Evolutionary conservation across 2,888 invertebrate genomes (phyloP).

Genomic region (Phortica magna): DNA sequence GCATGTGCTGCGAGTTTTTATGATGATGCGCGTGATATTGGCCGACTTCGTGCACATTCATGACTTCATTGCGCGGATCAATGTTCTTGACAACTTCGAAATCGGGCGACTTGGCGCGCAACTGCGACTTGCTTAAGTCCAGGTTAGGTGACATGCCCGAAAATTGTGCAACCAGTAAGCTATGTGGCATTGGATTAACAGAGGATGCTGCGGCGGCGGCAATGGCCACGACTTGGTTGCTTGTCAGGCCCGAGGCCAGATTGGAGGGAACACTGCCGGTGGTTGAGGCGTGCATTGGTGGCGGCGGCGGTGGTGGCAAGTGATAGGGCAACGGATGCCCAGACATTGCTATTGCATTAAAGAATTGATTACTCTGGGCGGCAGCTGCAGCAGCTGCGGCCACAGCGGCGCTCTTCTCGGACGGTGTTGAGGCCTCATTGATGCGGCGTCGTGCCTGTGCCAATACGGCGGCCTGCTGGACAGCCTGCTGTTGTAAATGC

Average conservation of each 20-base stretch:
- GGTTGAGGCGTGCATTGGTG: conserved; percentile 74
- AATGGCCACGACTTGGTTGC: conserved; percentile 82
- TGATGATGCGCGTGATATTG: conserved; percentile 48
- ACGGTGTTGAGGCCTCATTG: conserved; percentile 78
- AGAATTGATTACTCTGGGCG: conserved; percentile 80
- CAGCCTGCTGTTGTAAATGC: conserved; percentile 67
- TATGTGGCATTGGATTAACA: conserved; percentile 81
- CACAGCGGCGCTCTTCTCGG: conserved; percentile 72
- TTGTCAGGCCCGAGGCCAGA: conserved; percentile 77
- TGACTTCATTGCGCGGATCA: conserved; percentile 79
- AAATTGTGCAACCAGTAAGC: conserved; percentile 81
- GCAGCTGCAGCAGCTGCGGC: conserved; percentile 72
- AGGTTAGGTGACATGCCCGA: conserved; percentile 56
- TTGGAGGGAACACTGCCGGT: conserved; percentile 44
- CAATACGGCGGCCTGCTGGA: conserved; percentile 76
- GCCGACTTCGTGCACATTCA: conserved; percentile 77
- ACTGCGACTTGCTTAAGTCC: conserved; percentile 56
- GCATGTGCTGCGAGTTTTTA: conserved; percentile 58
- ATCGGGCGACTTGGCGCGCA: conserved; percentile 61
- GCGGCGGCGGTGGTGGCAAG: conserved; percentile 83
- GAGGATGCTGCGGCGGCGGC: conserved; percentile 82
- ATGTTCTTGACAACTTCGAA: conserved; percentile 44
- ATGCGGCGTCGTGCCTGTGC: conserved; percentile 79
- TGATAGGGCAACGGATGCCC: conserved; percentile 82
- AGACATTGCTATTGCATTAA: conserved; percentile 81